Base-by-base conservation (phyloP, 2,797 vertebrate genomes). In the Lemur catta region DNA sequence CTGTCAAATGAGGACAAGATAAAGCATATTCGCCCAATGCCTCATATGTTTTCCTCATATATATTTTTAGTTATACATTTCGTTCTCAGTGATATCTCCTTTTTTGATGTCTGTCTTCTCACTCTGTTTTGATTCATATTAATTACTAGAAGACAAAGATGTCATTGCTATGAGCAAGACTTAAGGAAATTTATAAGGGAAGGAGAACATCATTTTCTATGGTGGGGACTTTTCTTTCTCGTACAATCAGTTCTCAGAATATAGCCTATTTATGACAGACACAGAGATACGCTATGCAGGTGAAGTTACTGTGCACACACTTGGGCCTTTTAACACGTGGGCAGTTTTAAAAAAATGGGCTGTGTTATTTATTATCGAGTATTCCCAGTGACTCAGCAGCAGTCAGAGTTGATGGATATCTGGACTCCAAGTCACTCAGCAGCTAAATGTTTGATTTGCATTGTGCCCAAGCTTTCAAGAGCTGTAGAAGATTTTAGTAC, bases 1-100 rank as follows among this genome's bases (percentile, higher is more conserved):
- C 93, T 89, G 85, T 96, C 95, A 96, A 67, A 72, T n/a, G n/a
- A 48, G 69, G 79, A 88, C 89, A 84, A 80, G 96, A 91, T 33
- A 26, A 79, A 94, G 46, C 30, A 26, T n/a, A 38, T 10, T 57
- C 18, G 52, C 63, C 59, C 4, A 2, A 8, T 7, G 65, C 22
- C 59, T 59, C 30, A 13, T 80, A 22, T 38, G 41, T 69, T 75
- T 35, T 46, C 52, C 43, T 52, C 46, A 7, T 26, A 38, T 84
- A 71, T 86, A 82, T 93, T 95, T 91, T 96, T 91, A 88, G 81
- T n/a, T 35, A 1, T 38, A 4, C 59, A 59, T 91, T 93, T 93
- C 74, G 15, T 67, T 65, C 43, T 17, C 1, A 43, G 78, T 22
- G n/a, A 55, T 48, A 24, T 3, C 20, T 30, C 35, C 43, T 67